Percentiles rank a stretch among this genome's conserved stretches.
Evolutionary conservation across 23 tunicate genomes (phyloP).

Genomic region (Clavelina lepadiformis): DNA sequence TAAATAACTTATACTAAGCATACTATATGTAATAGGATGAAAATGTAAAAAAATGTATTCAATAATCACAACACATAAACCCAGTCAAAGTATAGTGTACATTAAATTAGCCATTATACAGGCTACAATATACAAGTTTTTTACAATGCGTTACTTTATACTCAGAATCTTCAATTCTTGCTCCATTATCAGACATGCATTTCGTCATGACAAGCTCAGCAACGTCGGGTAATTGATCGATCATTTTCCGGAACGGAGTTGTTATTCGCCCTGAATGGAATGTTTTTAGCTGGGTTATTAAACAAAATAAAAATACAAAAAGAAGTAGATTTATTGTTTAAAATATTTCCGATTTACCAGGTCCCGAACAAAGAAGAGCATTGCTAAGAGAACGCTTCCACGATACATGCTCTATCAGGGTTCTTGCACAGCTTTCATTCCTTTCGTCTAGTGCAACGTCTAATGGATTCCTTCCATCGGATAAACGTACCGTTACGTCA

Average conservation of each 20-base stretch:
- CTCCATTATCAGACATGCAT: constrained; percentile 12
- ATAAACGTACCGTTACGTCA: constrained; percentile 29
- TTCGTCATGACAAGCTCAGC: constrained; percentile 43
- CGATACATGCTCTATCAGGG: constrained; percentile 11
- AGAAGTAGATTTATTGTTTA: too few relatives aligned
- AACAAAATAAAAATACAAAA: too few relatives aligned
- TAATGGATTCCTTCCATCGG: constrained; percentile 47
- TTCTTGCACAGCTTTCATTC: constrained; percentile 27
- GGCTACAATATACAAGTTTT: too few relatives aligned
- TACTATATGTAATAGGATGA: too few relatives aligned
- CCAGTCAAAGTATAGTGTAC: too few relatives aligned
- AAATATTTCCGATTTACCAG: neutral
- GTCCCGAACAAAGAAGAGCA: neutral
- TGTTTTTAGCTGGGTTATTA: neutral
- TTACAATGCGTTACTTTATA: too few relatives aligned
- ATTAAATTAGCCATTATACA: too few relatives aligned
- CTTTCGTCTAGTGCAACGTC: constrained; percentile 51
- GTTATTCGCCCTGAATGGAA: constrained; percentile 4
- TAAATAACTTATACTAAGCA: too few relatives aligned
- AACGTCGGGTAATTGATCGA: constrained; percentile 10
- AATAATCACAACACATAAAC: too few relatives aligned
- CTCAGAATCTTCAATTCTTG: neutral
- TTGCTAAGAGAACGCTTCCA: constrained; percentile 33
- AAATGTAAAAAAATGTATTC: too few relatives aligned
- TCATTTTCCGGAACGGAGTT: constrained; percentile 28